Evolutionary conservation across 1,140 invertebrate genomes (phyloP), one percentile per base, ranked within the genome.

Genomic region (Ceratoteleas bidentatus): DNA sequence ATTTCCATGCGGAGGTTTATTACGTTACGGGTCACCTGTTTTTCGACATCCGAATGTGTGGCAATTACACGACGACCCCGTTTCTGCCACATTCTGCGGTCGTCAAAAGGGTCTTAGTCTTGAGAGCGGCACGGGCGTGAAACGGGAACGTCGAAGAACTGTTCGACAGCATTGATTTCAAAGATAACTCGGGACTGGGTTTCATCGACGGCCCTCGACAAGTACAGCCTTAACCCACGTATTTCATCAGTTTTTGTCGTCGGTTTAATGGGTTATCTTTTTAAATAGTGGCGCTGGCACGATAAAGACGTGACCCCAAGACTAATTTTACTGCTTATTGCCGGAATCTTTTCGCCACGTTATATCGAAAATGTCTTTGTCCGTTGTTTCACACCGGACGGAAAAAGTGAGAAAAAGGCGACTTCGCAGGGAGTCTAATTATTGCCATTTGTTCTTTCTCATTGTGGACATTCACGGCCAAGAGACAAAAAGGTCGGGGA

Each of bases 81-180:
- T 77, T 77, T 62, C 52, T 33, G 11, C 61, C 45, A 60, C 57
- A 50, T 52, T 68, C 34, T 40, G 57, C 58, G 56, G 73, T 68
- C 52, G 54, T 68, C 49, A 68, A 15, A 52, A 75, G 54, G 45
- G 58, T 75, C 72, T 66, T 33, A 54, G 47, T 36, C 15, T 68
- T 76, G 40, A 61, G 70, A 65, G 60, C 43, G 34, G 9, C 53
- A 58, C 1, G 40, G 54, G 58, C 52, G 34, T 57, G 45, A 69
- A 70, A 78, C 64, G 14, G 53, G 58, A 75, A 75, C 56, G 47
- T 3, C 16, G 66, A 52, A 69, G 75, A 64, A 78, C 62, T 77
- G 75, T 64, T 78, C 34, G 58, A 56, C 60, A 50, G 53, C 75
- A 70, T 72, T 79, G 66, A 79, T 79, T 79, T 65, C 61, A 65